A percentile compares a stretch with the other conserved stretches of the same genome.
Conservation (phyloP, 2,113 vertebrate genomes). For the Menidia beryllina region DNA sequence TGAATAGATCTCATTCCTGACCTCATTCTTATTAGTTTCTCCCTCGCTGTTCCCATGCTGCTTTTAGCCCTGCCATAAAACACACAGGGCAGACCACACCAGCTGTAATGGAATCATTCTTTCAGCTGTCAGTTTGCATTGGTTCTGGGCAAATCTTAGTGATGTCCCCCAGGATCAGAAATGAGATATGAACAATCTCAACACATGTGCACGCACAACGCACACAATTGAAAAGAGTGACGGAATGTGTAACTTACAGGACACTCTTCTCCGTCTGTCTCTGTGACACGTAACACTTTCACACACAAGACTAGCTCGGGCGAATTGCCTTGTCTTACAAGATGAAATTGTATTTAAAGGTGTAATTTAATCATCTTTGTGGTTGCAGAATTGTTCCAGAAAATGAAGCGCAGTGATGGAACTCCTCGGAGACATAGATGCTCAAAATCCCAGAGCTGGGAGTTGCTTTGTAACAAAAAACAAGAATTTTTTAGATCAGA, state of each 20-base stretch:
- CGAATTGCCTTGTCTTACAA: conserved; percentile 64
- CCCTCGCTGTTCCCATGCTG: conserved; percentile 17
- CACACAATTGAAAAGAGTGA: conserved; percentile 20
- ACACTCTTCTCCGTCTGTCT: conserved; percentile 4
- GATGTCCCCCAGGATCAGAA: conserved; percentile 43
- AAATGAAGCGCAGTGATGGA: conserved; percentile 35
- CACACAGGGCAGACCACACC: conserved; percentile 18
- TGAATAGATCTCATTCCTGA: conserved; percentile 21
- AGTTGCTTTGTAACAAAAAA: conserved; percentile 39
- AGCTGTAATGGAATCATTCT: conserved; percentile 60
- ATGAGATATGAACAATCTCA: conserved; percentile 45
- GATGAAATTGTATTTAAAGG: conserved; percentile 67
- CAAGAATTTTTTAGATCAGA: conserved; percentile 47
- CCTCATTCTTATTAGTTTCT: conserved; percentile 35
- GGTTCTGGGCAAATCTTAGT: conserved; percentile 44
- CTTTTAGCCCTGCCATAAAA: conserved; percentile 33
- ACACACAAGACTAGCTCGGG: conserved; percentile 41
- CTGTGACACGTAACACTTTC: conserved; percentile 24
- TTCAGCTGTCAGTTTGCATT: conserved; percentile 67
- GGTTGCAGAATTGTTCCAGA: conserved; percentile 30
- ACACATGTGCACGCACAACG: conserved; percentile 8
- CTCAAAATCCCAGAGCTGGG: conserved; percentile 36
- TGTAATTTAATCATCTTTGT: conserved; percentile 67
- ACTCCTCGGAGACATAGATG: conserved; percentile 37
- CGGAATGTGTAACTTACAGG: conserved; percentile 11